phyloP scores from a whole-genome alignment of 2,888 invertebrate species.

The Conomelus anceps region DNA sequence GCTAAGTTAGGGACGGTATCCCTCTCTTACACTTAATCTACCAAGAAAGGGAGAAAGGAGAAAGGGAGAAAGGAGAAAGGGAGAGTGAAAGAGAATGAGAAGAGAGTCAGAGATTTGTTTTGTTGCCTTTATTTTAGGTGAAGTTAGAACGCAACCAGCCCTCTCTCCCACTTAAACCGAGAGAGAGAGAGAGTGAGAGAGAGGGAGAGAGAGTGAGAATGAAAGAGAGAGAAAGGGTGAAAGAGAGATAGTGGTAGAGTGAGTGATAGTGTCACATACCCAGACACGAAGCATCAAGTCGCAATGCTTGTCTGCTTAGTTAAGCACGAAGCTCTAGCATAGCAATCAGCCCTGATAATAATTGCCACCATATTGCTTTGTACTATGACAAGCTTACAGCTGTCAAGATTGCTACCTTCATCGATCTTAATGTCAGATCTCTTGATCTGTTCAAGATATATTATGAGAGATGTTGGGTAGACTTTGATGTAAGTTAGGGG shows the following conservation, averaged over 20 bases:
- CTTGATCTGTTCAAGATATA: not conserved
- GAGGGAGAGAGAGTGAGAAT: slow-evolving; percentile 21
- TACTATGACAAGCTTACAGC: not conserved
- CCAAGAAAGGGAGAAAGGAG: not conserved
- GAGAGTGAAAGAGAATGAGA: slow-evolving; percentile 19
- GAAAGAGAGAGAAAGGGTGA: slow-evolving; percentile 30
- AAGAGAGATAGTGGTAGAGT: slow-evolving; percentile 35
- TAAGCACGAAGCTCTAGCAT: not conserved
- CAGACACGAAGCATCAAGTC: not conserved
- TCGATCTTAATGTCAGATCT: not conserved
- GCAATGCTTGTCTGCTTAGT: not conserved
- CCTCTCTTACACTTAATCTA: too few relatives aligned
- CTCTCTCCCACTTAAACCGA: too few relatives aligned
- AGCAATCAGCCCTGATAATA: not conserved
- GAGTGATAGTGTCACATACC: slow-evolving; percentile 36
- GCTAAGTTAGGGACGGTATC: too few relatives aligned
- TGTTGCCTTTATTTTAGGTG: too few relatives aligned
- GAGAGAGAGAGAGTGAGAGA: too few relatives aligned
- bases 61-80: too few relatives aligned
- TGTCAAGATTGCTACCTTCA: not conserved
- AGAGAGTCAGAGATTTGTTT: too few relatives aligned
- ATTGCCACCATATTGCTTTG: not conserved
- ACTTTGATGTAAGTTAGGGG: not conserved
- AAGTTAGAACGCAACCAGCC: too few relatives aligned
- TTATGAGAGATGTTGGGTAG: not conserved